Conservation (phyloP, 2,888 invertebrate species). For the Tillus elongatus region DNA sequence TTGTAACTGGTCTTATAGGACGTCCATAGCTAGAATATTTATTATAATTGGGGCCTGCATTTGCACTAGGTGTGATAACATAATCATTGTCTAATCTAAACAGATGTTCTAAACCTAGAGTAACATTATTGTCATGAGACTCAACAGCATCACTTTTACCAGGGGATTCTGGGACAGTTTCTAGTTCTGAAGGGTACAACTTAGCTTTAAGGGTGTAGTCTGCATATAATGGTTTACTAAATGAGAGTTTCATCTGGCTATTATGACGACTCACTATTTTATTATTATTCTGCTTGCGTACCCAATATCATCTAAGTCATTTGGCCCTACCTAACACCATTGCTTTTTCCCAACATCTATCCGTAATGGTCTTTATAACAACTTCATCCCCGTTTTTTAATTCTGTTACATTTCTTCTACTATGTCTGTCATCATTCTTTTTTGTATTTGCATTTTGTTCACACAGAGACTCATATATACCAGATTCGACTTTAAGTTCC, state of each 20-base stretch:
- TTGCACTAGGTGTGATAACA: not conserved
- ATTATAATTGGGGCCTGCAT: too few species aligned
- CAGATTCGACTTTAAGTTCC: constrained; percentile 18
- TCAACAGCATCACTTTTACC: too few species aligned
- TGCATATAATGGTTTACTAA: not conserved
- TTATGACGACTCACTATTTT: constrained; percentile 12
- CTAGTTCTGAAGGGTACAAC: not conserved
- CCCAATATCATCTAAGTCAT: constrained; percentile 19
- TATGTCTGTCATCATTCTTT: constrained; percentile 11
- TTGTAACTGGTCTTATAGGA: not conserved
- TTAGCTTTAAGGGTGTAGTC: not conserved
- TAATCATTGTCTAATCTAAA: not conserved
- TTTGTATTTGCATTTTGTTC: constrained; percentile 8
- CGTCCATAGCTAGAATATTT: constrained; percentile 1
- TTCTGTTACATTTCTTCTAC: constrained; percentile 3
- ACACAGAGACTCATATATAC: constrained; percentile 11
- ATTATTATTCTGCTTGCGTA: constrained; percentile 14
- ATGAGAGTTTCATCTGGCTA: not conserved
- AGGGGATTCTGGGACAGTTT: too few species aligned
- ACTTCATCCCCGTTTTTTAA: constrained; percentile 16
- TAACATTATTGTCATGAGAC: not conserved
- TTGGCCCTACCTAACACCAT: constrained; percentile 16
- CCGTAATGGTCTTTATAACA: constrained; percentile 17
- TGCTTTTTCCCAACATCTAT: constrained; percentile 19
- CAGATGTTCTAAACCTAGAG: not conserved